A percentile compares a stretch with the other conserved stretches of the same genome.
Evolutionary conservation across 2,113 vertebrate species (phyloP).

Genomic region (Hippotragus niger): DNA sequence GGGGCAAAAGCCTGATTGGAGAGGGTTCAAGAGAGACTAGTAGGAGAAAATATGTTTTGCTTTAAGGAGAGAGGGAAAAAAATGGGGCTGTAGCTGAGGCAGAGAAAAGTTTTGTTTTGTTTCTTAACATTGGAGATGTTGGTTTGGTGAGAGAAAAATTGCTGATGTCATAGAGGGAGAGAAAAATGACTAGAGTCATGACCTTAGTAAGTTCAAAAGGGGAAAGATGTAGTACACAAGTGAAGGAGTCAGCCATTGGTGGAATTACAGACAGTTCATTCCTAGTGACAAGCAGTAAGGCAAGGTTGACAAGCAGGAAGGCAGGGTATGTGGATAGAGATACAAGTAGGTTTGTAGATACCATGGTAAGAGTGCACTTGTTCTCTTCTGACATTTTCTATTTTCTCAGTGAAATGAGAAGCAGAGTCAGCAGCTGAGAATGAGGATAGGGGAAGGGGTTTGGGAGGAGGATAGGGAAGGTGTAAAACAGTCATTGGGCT

Average conservation of each 20-base stretch:
- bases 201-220: background rate
- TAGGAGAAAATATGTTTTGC: background rate
- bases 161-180: background rate
- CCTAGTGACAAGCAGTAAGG: background rate
- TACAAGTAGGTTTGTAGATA: background rate
- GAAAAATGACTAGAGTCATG: background rate
- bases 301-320: background rate
- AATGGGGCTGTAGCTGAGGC: background rate
- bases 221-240: background rate
- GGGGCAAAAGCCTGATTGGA: background rate
- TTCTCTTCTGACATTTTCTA: background rate
- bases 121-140: background rate
- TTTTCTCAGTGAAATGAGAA: conserved; percentile 13
- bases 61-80: background rate
- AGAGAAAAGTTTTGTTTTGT: background rate
- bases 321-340: background rate
- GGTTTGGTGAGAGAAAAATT: conserved; percentile 11
- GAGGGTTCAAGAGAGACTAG: background rate
- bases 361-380: background rate
- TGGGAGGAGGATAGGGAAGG: background rate
- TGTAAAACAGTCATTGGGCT: background rate
- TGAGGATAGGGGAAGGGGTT: background rate
- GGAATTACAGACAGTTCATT: background rate
- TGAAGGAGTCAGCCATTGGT: background rate
- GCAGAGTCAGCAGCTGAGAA: background rate